Percentiles rank a stretch among this genome's conserved stretches.
Evolutionary conservation across 1,140 invertebrate genomes (phyloP).

Genomic region (Drosophila seguyi): DNA sequence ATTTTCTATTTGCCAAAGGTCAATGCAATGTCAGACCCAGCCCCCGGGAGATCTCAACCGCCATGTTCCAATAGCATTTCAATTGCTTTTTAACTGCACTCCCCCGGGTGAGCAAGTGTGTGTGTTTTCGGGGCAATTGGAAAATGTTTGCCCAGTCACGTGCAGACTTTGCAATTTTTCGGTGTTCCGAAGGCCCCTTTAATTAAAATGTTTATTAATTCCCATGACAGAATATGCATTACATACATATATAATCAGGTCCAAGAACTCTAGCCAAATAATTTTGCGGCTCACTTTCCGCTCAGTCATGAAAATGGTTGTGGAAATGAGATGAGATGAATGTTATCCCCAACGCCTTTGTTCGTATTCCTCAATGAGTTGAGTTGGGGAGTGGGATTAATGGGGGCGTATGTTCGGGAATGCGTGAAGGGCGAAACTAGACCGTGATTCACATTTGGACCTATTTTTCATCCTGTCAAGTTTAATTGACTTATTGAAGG

Average conservation of each 20-base stretch:
- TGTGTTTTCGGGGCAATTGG: slow-evolving; percentile 12
- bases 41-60: slow-evolving; percentile 51
- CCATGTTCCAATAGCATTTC: slow-evolving; percentile 54
- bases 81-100: slow-evolving; percentile 73
- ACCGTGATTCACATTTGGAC: slow-evolving; percentile 35
- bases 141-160: slow-evolving; percentile 67
- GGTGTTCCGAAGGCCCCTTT: slow-evolving; percentile 38
- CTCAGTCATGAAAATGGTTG: slow-evolving; percentile 36
- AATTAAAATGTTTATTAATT: slow-evolving; percentile 74
- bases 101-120: slow-evolving; percentile 24
- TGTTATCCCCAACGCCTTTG: slow-evolving; percentile 23
- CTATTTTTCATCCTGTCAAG: slow-evolving; percentile 45
- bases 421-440: slow-evolving; percentile 6
- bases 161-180: slow-evolving; percentile 51
- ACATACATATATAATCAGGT: slow-evolving; percentile 16
- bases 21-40: slow-evolving; percentile 68
- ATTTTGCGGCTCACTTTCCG: slow-evolving; percentile 18
- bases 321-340: slow-evolving; percentile 15
- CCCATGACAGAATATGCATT: slow-evolving; percentile 44
- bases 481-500: slow-evolving; percentile 51
- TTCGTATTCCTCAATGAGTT: slow-evolving; percentile 27
- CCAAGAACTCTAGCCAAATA: slow-evolving; percentile 9
- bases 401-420: background rate
- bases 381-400: slow-evolving; percentile 4
- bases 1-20: slow-evolving; percentile 67